A percentile compares a stretch with the other conserved stretches of the same genome.
These are phyloP conservation scores for Ceratitis capitata DNA, from an alignment of 1,140 invertebrate genomes.

Conservation along the genomic window DNA sequence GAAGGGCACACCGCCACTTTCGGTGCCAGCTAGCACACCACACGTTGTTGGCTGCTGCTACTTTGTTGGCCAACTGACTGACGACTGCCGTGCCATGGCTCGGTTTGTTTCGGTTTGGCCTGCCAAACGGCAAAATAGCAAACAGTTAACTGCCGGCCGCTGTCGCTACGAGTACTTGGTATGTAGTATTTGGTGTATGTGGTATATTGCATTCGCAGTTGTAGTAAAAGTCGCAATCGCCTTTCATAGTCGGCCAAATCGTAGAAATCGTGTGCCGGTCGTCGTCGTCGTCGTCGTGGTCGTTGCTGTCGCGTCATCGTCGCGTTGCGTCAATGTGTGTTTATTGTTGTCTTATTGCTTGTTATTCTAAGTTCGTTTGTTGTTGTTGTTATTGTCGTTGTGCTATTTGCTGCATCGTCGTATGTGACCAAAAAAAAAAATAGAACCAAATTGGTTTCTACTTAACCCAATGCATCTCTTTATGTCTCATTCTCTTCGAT, in stretches of 20 bases:
- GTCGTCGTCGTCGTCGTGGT: neutral
- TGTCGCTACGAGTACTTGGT: too few relatives aligned
- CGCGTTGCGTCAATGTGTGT: neutral
- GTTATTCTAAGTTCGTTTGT: neutral
- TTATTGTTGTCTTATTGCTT: neutral
- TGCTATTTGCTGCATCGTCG: neutral
- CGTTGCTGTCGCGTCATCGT: conserved; percentile 29
- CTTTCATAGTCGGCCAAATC: conserved; percentile 16
- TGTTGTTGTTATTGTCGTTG: neutral
- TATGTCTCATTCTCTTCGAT: neutral
- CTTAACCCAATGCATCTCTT: conserved; percentile 6
- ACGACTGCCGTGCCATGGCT: conserved; percentile 54
- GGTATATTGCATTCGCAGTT: too few relatives aligned
- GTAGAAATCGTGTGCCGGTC: too few relatives aligned
- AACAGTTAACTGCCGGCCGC: conserved; percentile 46
- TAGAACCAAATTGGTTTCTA: conserved; percentile 22
- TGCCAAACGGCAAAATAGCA: conserved; percentile 61
- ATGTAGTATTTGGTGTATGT: too few relatives aligned
- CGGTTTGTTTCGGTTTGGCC: conserved; percentile 46
- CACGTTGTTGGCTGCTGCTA: conserved; percentile 52
- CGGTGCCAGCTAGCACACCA: conserved; percentile 56
- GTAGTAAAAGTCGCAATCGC: conserved; percentile 28
- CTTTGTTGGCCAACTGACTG: conserved; percentile 66
- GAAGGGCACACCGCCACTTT: conserved; percentile 47
- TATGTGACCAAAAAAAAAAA: conserved; percentile 7